Base-by-base conservation (phyloP, 2,113 vertebrate species). In the Ptychochromis oligacanthus region DNA sequence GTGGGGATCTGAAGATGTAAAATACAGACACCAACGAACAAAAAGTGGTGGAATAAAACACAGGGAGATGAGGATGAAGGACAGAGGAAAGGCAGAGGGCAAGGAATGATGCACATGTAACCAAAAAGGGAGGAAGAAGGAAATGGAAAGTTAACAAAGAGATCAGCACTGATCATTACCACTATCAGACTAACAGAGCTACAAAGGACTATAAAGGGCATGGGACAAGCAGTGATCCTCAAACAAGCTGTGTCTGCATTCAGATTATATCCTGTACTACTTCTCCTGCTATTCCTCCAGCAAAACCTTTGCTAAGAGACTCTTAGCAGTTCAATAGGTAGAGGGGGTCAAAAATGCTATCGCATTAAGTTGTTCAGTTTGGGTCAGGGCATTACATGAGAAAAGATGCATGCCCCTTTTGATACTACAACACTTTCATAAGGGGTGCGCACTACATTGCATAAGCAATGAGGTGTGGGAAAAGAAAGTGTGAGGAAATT, bases 1-100 rank as follows among this genome's bases (percentile, higher is more conserved):
- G 95, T 90, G 84, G 96, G 96, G 95, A 98, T 95, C 96, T 98
- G 92, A 74, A 89, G 79, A 88, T 54, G 79, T 75, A 52, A 60
- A 67, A 80, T 72, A 90, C 55, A 74, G 15, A 88, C 46, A 79
- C 81, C 75, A 26, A 83, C 59, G 75, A 52, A 89, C 24, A 84
- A 60, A 79, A 49, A 58, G 38, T 12, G 31, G 54, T 72, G 64
- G 40, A 62, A 55, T 34, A 82, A 77, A 78, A 82, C 64, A 79
- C 22, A 34, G 10, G 64, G 49, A 28, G 31, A 38, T 18, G 31
- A 80, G 65, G 77, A 75, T 57, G 49, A 80, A 75, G 36, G 55
- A 60, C 54, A 75, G 82, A 79, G 26, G 76, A 86, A 34, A 77
- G 65, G 57, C 28, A 75, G 61, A 80, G 64, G 74, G 52, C 43